Evolutionary conservation across 1,140 invertebrate species (phyloP), one percentile per base, ranked within the genome.

Genomic region (Euura saliciscinereae): DNA sequence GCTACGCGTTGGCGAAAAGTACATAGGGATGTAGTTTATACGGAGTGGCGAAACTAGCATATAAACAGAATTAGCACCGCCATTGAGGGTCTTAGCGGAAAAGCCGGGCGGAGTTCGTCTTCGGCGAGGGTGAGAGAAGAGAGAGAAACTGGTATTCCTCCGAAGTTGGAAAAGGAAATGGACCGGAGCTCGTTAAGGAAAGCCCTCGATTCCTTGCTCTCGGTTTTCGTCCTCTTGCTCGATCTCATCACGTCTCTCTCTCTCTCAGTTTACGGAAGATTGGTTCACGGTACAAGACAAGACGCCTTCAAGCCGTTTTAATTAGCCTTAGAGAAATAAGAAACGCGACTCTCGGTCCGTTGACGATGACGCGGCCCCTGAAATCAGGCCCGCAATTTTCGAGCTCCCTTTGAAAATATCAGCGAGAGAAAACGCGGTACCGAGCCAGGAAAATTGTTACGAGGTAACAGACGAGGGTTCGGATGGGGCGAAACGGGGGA

Each of bases 41-140:
- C 51, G 51, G 51, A 59, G 51, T 11, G 51, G 3, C 8, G 28
- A 28, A 28, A 59, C 51, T 59, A 59, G 51, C 51, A 59, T 59
- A 59, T 59, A 59, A 59, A 59, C 51, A 59, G 51, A 59, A 59
- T 59, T 59, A 59, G 51, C 51, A 59, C 51, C 51, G 6, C 51
- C 51, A 59, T 59, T 59, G 10, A 59, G 5, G 8, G 51, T 59
- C 51, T 59, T 59, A 59, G 51, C 51, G 51, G 51, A 59, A 59
- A 59, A 59, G 51, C 51, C 13, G 51, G 51, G 8, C 8, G 51
- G 51, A 59, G 5, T n/a, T 4, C 51, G 51, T 59, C 51, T 8
- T 59, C 51, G 28, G 28, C 28, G 28, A 28, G 28, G 28, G 28
- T 28, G 28, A 28, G 28, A 28, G 28, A n/a, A n/a, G n/a, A n/a